phyloP scores from a whole-genome alignment of 2,113 vertebrate species.

The Murina feae region DNA sequence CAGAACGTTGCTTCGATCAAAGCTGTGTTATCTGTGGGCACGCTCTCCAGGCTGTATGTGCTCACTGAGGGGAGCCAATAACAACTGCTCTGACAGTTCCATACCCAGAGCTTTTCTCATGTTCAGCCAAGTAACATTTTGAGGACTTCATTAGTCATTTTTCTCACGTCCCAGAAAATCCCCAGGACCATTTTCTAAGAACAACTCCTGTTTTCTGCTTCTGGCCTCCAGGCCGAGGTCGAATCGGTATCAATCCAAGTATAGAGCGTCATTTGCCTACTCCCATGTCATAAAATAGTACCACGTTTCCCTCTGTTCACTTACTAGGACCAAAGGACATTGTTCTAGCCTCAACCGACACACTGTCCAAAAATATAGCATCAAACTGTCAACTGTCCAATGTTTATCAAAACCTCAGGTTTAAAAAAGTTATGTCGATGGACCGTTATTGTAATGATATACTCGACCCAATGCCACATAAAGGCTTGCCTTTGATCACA shows the following conservation, averaged over 20 bases:
- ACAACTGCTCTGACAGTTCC: neutral
- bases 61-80: neutral
- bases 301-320: neutral
- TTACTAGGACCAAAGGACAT: neutral
- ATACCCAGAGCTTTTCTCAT: neutral
- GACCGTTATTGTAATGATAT: neutral
- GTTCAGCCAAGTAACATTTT: neutral
- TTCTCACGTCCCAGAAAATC: constrained; percentile 2
- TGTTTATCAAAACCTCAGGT: neutral
- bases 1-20: constrained; percentile 38
- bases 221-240: neutral
- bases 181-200: neutral
- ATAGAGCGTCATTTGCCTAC: neutral
- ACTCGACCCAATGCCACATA: neutral
- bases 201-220: neutral
- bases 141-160: constrained; percentile 21
- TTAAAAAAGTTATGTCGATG: neutral
- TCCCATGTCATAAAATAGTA: neutral
- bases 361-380: neutral
- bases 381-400: neutral
- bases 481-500: neutral
- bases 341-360: neutral
- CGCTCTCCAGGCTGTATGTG: neutral
- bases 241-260: neutral
- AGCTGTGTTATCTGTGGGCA: constrained; percentile 2